Percentiles rank a stretch among this genome's conserved stretches.
These are phyloP conservation scores for Prosopocoilus inquinatus DNA, from an alignment of 2,888 invertebrate genomes.

Conservation along the genomic window DNA sequence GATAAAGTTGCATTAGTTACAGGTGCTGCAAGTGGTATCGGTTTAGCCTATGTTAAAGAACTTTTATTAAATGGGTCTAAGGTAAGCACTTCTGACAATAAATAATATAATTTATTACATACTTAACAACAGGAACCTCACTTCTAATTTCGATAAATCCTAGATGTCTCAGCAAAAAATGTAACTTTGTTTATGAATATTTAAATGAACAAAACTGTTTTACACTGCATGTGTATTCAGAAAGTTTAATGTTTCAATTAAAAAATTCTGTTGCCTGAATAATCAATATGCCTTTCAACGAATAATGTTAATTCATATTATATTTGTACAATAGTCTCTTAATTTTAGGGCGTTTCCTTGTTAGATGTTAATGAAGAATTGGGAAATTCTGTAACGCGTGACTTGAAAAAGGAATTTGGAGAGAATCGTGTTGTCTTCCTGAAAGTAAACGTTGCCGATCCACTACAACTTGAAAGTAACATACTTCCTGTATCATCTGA, in stretches of 20 bases:
- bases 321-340: neutral
- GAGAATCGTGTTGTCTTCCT: slow-evolving; percentile 3
- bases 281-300: no score
- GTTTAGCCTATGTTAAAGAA: slow-evolving; percentile 8
- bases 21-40: slow-evolving; percentile 15
- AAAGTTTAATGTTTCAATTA: no score
- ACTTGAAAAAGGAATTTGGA: slow-evolving; percentile 3
- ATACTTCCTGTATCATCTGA: neutral
- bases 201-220: no score
- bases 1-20: slow-evolving; percentile 19
- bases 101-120: neutral
- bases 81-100: neutral
- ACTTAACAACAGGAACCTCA: neutral
- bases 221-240: no score
- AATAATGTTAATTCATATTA: no score
- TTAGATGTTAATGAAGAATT: slow-evolving; percentile 5
- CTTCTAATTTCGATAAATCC: no score
- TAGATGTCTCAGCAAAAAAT: neutral
- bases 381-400: slow-evolving; percentile 1
- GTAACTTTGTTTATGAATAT: no score
- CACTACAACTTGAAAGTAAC: slow-evolving; percentile 11
- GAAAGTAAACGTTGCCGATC: slow-evolving; percentile 6
- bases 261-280: no score
- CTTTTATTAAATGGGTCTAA: slow-evolving; percentile 15
- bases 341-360: slow-evolving; percentile 14